Evolutionary conservation across 2,113 vertebrate genomes (phyloP).

Genomic region (Tiliqua scincoides): DNA sequence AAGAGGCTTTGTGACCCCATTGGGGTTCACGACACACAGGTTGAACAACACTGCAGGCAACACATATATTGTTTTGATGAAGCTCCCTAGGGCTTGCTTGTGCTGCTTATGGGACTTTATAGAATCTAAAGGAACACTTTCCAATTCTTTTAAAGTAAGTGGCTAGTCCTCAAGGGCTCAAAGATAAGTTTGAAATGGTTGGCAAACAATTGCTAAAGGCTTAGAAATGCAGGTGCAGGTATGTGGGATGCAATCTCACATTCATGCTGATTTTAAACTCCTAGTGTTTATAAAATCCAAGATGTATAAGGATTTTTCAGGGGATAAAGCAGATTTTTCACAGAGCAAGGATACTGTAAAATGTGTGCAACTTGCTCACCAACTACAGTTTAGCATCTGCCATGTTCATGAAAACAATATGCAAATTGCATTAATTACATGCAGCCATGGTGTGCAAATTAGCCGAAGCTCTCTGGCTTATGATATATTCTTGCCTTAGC

Average conservation of each 20-base stretch:
- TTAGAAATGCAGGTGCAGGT: not conserved
- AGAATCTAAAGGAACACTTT: not conserved
- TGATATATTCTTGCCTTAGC: not conserved
- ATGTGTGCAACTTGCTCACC: not conserved
- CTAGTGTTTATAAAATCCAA: not conserved
- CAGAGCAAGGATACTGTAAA: not conserved
- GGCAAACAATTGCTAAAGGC: not conserved
- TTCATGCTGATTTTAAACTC: not conserved
- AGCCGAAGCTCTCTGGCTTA: not conserved
- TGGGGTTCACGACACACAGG: no score
- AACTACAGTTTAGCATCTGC: conserved; percentile 16
- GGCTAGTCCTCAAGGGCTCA: not conserved
- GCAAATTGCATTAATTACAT: conserved; percentile 7
- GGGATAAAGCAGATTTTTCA: not conserved
- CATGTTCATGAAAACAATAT: conserved; percentile 1
- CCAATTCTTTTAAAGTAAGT: not conserved
- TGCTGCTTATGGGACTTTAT: not conserved
- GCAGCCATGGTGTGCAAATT: not conserved
- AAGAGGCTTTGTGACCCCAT: no score
- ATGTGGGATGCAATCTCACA: not conserved
- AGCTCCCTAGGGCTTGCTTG: not conserved
- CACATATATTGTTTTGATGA: not conserved
- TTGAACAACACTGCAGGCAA: no score
- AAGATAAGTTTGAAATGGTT: not conserved
- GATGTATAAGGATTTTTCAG: not conserved